A percentile compares a stretch with the other conserved stretches of the same genome.
Evolutionary conservation across 2,113 vertebrate genomes (phyloP).

Genomic region (Balaeniceps rex): DNA sequence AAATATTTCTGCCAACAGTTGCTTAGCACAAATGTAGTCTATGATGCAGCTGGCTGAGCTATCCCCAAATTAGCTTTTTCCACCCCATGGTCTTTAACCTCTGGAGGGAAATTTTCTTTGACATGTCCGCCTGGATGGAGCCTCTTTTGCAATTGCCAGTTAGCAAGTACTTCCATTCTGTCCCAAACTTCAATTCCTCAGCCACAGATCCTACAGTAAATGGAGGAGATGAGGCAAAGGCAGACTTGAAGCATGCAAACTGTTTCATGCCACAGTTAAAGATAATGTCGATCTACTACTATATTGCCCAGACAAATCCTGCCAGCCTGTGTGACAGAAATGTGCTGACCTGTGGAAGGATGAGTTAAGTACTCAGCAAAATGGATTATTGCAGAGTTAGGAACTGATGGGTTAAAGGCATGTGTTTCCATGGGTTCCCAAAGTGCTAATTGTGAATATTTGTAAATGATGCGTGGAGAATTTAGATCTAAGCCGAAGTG

Average conservation of each 20-base stretch:
- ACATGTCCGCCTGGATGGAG: not conserved
- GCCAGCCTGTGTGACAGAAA: not conserved
- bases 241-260: not conserved
- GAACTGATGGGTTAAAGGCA: not conserved
- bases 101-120: not conserved
- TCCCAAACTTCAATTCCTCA: not conserved
- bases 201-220: not conserved
- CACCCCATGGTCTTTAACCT: not conserved
- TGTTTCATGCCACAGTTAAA: not conserved
- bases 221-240: not conserved
- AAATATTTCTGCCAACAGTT: not conserved
- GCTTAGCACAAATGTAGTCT: not conserved
- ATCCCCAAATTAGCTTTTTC: not conserved
- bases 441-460: conserved; percentile 18
- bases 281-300: not conserved
- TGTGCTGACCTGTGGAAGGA: conserved; percentile 49
- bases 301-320: not conserved
- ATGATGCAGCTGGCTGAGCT: not conserved
- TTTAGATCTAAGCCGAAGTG: conserved; percentile 7
- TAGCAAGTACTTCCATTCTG: not conserved
- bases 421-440: not conserved
- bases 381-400: not conserved
- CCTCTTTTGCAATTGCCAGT: not conserved
- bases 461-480: conserved; percentile 8
- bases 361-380: conserved; percentile 26